phyloP scores from a whole-genome alignment of 2,797 vertebrate species.

The Fratercula arctica region DNA sequence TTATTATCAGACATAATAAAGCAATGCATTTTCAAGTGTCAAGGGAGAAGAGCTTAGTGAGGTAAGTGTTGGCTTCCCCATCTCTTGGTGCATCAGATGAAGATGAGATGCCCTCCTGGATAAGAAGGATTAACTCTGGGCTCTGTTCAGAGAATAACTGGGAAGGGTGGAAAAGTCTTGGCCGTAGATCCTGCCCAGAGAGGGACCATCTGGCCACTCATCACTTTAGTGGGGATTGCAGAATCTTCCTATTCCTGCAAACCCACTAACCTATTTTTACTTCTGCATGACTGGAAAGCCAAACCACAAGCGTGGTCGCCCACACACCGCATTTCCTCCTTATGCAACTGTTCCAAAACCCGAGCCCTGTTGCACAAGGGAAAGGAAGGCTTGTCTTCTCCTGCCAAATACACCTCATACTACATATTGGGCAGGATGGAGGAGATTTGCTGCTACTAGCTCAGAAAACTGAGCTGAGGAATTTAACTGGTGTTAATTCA shows the following conservation, averaged over 20 bases:
- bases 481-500: neutral
- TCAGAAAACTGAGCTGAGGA: neutral
- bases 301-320: neutral
- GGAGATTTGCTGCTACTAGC: neutral
- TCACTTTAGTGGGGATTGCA: neutral
- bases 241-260: neutral
- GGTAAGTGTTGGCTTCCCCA: neutral
- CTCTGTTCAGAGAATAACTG: neutral
- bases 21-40: neutral
- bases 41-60: neutral
- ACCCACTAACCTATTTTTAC: neutral
- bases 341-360: neutral
- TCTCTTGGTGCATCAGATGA: neutral
- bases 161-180: neutral
- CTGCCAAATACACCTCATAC: neutral
- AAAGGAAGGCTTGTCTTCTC: neutral
- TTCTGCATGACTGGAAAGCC: neutral
- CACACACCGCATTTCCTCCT: neutral
- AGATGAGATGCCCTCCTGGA: neutral
- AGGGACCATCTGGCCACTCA: neutral
- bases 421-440: no score
- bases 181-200: neutral
- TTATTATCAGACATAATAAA: neutral
- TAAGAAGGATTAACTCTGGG: neutral
- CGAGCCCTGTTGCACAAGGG: fast-evolving